phyloP scores from a whole-genome alignment of 2,888 invertebrate genomes.

The Synergus gifuensis region DNA sequence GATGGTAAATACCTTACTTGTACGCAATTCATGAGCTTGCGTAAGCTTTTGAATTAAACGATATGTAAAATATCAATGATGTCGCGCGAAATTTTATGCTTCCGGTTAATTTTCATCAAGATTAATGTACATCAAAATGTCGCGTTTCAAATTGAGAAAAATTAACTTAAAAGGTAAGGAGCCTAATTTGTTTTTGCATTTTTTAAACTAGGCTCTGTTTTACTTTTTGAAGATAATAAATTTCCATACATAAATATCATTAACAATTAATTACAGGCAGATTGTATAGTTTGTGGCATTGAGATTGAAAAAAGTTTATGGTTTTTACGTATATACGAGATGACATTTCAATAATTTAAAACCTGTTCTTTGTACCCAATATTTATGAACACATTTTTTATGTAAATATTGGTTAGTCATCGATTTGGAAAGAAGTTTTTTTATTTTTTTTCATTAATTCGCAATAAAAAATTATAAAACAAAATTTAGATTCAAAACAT shows the following conservation, averaged over 20 bases:
- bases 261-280: neutral
- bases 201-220: too few species aligned
- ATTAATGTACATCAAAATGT: neutral
- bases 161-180: neutral
- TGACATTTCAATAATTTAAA: conserved; percentile 34
- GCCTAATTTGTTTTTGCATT: too few species aligned
- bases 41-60: conserved; percentile 29
- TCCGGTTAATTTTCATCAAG: neutral
- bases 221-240: too few species aligned
- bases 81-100: neutral
- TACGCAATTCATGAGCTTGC: conserved; percentile 24
- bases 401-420: neutral
- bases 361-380: conserved; percentile 9
- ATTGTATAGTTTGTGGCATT: conserved; percentile 32
- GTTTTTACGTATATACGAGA: neutral
- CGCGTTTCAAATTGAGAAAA: neutral
- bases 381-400: conserved; percentile 15
- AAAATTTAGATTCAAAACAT: too few species aligned
- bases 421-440: neutral
- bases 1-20: conserved; percentile 6
- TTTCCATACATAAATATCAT: too few species aligned
- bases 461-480: neutral
- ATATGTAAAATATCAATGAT: conserved; percentile 6
- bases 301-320: conserved; percentile 7
- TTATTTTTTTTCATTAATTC: neutral